phyloP scores from a whole-genome alignment of 2,888 invertebrate genomes.

The Lagria hirta region DNA sequence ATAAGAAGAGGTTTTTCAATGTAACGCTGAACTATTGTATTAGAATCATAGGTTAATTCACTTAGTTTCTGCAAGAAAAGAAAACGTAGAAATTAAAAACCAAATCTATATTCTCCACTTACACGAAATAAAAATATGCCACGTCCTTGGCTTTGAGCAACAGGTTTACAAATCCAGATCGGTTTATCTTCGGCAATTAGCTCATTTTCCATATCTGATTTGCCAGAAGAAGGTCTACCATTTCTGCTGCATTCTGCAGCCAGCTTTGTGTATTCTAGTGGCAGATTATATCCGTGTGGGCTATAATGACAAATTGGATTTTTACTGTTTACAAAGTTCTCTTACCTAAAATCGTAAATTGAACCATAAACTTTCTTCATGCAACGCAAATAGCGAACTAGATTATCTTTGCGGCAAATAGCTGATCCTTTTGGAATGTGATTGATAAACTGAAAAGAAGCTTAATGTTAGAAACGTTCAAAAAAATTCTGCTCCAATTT shows the following conservation, averaged over 20 bases:
- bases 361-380: conserved; percentile 80
- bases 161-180: conserved; percentile 89
- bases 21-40: conserved; percentile 79
- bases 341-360: conserved; percentile 80
- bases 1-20: conserved; percentile 76
- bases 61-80: conserved; percentile 69
- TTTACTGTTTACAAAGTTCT: neutral
- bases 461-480: no score
- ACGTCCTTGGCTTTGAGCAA: conserved; percentile 80
- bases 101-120: conserved; percentile 31
- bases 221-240: conserved; percentile 38
- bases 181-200: conserved; percentile 52
- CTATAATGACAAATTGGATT: no score
- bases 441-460: conserved; percentile 69
- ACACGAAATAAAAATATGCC: conserved; percentile 83
- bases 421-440: conserved; percentile 82
- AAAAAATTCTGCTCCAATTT: no score
- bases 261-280: conserved; percentile 80
- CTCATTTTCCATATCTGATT: conserved; percentile 53
- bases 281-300: conserved; percentile 78
- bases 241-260: conserved; percentile 74
- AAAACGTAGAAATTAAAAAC: conserved; percentile 5
- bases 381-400: conserved; percentile 74
- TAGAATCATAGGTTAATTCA: conserved; percentile 74
- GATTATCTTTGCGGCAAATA: conserved; percentile 81